A percentile compares a stretch with the other conserved stretches of the same genome.
phyloP scores from a whole-genome alignment of 2,888 invertebrate species.

The Latheticus oryzae region DNA sequence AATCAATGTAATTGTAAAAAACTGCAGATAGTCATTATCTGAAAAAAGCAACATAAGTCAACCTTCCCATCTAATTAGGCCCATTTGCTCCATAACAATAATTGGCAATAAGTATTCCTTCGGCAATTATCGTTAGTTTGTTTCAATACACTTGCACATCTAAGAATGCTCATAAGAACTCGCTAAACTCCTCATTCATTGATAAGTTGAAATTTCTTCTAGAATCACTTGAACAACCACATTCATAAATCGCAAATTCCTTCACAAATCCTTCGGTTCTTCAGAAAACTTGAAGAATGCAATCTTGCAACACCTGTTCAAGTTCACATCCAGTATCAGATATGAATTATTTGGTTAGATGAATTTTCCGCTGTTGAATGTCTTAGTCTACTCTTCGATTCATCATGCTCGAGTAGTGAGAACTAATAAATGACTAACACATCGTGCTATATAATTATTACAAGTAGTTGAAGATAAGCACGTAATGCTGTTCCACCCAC shows the following conservation, averaged over 20 bases:
- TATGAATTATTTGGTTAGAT: slow-evolving; percentile 9
- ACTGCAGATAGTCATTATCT: too few species aligned
- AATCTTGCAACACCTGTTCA: slow-evolving; percentile 1
- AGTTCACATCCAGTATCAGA: background rate
- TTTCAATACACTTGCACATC: too few species aligned
- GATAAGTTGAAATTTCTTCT: slow-evolving; percentile 3
- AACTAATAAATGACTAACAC: slow-evolving; percentile 30
- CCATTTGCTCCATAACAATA: too few species aligned
- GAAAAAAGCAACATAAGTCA: too few species aligned
- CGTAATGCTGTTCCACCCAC: slow-evolving; percentile 31
- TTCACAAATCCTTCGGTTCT: slow-evolving; percentile 1
- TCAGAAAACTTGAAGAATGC: slow-evolving; percentile 3
- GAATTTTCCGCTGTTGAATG: slow-evolving; percentile 2
- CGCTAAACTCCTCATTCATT: slow-evolving; percentile 5
- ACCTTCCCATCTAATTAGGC: too few species aligned
- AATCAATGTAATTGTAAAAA: too few species aligned
- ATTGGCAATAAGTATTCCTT: too few species aligned
- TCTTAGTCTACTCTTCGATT: slow-evolving; percentile 13
- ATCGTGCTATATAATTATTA: slow-evolving; percentile 35
- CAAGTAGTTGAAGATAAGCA: slow-evolving; percentile 34
- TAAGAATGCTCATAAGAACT: too few species aligned
- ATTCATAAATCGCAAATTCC: slow-evolving; percentile 2
- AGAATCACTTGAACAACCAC: background rate
- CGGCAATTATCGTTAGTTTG: too few species aligned
- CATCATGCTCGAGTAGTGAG: slow-evolving; percentile 23